Percentiles rank a stretch among this genome's conserved stretches.
Evolutionary conservation across 2,888 invertebrate genomes (phyloP).

Genomic region (Zeuzera pyrina): DNA sequence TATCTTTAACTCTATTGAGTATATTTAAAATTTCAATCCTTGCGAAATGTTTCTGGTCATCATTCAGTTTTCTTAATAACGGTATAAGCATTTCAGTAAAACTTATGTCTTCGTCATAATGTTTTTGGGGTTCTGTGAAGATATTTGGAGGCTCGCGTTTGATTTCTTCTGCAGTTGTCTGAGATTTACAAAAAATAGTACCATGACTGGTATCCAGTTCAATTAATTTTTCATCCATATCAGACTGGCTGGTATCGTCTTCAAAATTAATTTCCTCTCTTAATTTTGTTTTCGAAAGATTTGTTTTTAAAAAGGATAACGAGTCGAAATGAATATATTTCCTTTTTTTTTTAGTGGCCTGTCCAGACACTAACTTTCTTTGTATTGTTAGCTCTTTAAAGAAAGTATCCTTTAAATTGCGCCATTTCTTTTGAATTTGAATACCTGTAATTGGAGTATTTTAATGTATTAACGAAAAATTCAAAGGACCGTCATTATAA

Average conservation of each 20-base stretch:
- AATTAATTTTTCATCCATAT: neutral
- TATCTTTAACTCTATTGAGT: neutral
- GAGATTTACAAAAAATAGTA: neutral
- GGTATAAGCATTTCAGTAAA: conserved; percentile 13
- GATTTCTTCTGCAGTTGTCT: neutral
- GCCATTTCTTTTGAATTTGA: conserved; percentile 13
- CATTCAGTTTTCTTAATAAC: conserved; percentile 11
- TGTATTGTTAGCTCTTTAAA: conserved; percentile 7
- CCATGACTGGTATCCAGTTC: neutral
- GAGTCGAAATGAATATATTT: neutral
- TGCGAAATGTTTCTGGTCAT: conserved; percentile 13
- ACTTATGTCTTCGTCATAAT: conserved; percentile 9
- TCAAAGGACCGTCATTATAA: no score
- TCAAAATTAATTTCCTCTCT: neutral
- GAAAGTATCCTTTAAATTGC: conserved; percentile 9
- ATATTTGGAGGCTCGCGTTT: neutral
- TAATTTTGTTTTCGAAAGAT: no score
- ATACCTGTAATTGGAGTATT: conserved; percentile 10
- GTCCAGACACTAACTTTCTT: conserved; percentile 4
- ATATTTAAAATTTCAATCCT: conserved; percentile 5
- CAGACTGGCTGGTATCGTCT: neutral
- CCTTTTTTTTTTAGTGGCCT: conserved; percentile 8
- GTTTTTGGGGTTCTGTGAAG: conserved; percentile 7
- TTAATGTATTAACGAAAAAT: no score
- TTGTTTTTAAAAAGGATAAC: neutral